phyloP scores from a whole-genome alignment of 92 coral and sea anemone species.

The Bergia puertoricense region DNA sequence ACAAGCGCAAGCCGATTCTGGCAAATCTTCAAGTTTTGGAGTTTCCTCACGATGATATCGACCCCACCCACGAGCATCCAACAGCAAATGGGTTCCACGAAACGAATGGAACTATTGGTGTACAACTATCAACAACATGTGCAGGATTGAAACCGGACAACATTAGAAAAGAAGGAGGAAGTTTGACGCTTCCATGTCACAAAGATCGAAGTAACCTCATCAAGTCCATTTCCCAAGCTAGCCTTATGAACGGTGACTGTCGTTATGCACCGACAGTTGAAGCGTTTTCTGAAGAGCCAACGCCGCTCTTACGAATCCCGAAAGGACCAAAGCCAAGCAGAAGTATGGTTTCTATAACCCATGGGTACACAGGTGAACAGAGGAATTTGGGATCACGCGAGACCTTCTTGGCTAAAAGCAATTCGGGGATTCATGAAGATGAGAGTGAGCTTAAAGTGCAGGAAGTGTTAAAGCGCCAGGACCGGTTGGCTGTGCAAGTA shows the following conservation, averaged over 20 bases:
- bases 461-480: constrained; percentile 43
- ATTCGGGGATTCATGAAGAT: background rate
- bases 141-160: background rate
- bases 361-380: background rate
- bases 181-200: background rate
- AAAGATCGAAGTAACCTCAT: constrained; percentile 8
- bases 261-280: constrained; percentile 1
- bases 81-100: background rate
- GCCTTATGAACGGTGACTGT: constrained; percentile 46
- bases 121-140: background rate
- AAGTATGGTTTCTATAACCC: background rate
- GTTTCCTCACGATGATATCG: background rate
- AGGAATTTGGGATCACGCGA: constrained; percentile 9
- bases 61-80: background rate
- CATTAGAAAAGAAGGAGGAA: constrained; percentile 2
- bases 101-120: background rate
- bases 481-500: constrained; percentile 27
- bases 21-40: constrained; percentile 12
- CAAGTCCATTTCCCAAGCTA: constrained; percentile 43
- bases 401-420: background rate
- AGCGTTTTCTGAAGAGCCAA: background rate
- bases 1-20: constrained; percentile 26
- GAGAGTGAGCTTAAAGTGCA: background rate
- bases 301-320: background rate
- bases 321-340: background rate